Conservation (phyloP, 2,797 vertebrate species). For the Myripristis murdjan region DNA sequence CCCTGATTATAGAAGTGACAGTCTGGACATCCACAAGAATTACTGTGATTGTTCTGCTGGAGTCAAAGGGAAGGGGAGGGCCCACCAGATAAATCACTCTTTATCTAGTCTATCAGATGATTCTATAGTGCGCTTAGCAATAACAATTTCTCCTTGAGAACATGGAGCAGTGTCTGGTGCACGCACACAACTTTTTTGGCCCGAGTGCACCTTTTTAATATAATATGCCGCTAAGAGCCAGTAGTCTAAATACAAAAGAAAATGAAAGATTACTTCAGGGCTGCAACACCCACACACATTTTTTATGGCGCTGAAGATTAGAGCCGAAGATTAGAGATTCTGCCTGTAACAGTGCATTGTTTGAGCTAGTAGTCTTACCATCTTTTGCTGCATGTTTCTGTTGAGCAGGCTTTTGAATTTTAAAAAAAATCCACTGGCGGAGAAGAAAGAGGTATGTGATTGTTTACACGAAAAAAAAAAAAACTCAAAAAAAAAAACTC, state of each 20-base stretch:
- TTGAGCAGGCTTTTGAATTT: constrained; percentile 8
- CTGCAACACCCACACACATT: constrained; percentile 3
- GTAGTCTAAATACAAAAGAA: not conserved
- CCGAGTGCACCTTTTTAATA: constrained; percentile 16
- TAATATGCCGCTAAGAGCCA: constrained; percentile 14
- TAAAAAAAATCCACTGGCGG: not conserved
- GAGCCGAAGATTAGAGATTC: not conserved
- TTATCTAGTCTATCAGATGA: constrained; percentile 60
- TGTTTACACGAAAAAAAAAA: no score
- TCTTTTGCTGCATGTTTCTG: constrained; percentile 6
- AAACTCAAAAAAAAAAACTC: no score
- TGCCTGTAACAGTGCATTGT: not conserved
- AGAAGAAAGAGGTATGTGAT: not conserved
- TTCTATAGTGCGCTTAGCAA: constrained; percentile 50
- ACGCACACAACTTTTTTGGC: constrained; percentile 21
- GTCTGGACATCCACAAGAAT: constrained; percentile 75
- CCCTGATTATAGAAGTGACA: constrained; percentile 79
- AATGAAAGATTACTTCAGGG: not conserved
- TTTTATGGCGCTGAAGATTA: constrained; percentile 1
- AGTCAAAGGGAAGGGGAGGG: constrained; percentile 61
- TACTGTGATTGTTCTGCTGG: constrained; percentile 68
- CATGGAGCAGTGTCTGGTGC: constrained; percentile 44
- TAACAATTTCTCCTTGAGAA: constrained; percentile 62
- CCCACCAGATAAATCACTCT: constrained; percentile 58
- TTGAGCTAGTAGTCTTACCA: not conserved